Base-by-base conservation (phyloP, 2,113 vertebrate genomes). In the Corvus moneduloides region DNA sequence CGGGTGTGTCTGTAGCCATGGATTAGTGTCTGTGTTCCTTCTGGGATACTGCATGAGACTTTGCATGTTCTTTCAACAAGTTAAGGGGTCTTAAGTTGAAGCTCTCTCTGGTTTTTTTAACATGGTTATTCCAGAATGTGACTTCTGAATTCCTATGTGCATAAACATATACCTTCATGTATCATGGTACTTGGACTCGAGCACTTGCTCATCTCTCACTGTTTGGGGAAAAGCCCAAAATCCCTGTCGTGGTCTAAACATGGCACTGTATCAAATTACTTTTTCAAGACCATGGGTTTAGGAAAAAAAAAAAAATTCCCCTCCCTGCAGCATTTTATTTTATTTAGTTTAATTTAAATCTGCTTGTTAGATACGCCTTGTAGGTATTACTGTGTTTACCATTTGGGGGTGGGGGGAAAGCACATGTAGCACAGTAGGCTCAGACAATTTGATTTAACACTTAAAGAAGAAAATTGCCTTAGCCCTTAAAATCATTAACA, bases 41-140 rank as follows among this genome's bases (percentile, higher is more conserved):
- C 86, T 72, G 93, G 86, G 91, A 89, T 92, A 69, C 86, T 93
- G 94, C 93, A 84, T 90, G 93, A 89, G 52, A 56, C 35, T 72
- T 95, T 95, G 84, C 69, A 61, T 81, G 83, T n/a, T 67, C 24
- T 51, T 87, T 51, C 41, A 17, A 23, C 49, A 64, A 52, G 20
- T 39, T 71, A 15, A 35, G 24, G 44, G 9, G 15, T 75, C 52
- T 78, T 54, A 55, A 87, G 26, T n/a, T 9, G 1, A 87, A 79
- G 21, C 28, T 73, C 5, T 78, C 48, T 54, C 23, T 68, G 43
- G 44, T 82, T 84, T 75, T 85, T 84, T 75, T 55, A 63, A 67
- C 43, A 6, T 20, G 30, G 48, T 4, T 88, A 24, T 94, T 95
- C 79, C 74, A 73, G 87, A 85, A 79, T 13, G 27, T 43, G 35